phyloP scores from a whole-genome alignment of 2,888 invertebrate genomes.

The Timema podura region DNA sequence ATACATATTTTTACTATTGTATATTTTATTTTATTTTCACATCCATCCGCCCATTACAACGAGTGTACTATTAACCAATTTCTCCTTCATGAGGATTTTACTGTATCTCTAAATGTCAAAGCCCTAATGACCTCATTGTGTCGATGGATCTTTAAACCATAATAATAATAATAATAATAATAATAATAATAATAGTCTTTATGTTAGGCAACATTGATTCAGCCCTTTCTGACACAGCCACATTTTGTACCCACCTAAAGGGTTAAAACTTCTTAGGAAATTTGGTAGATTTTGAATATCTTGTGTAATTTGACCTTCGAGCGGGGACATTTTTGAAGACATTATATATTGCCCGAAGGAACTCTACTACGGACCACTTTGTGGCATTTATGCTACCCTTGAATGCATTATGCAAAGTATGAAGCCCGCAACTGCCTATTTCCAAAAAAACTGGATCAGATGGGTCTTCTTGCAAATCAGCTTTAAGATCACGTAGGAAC shows the following conservation, averaged over 20 bases:
- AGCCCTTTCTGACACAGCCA: conserved; percentile 28
- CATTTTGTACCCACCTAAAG: conserved; percentile 27
- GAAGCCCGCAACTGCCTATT: conserved; percentile 1
- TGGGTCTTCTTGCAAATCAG: conserved; percentile 6
- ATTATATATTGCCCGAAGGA: conserved; percentile 24
- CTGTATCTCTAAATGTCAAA: too few species aligned
- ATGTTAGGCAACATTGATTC: conserved; percentile 23
- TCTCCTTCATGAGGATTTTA: too few species aligned
- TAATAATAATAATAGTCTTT: conserved; percentile 19
- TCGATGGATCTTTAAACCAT: too few species aligned
- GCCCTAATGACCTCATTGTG: too few species aligned
- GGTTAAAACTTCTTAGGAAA: conserved; percentile 27
- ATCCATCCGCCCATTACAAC: too few species aligned
- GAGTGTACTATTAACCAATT: too few species aligned
- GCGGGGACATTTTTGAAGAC: conserved; percentile 27
- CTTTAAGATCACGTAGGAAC: not conserved
- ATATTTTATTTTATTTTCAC: too few species aligned
- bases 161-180: too few species aligned
- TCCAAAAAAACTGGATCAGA: conserved; percentile 3
- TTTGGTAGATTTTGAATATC: conserved; percentile 17
- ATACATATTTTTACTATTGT: too few species aligned
- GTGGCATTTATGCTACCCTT: not conserved
- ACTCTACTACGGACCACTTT: not conserved
- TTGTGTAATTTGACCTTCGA: conserved; percentile 23
- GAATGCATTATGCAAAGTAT: conserved; percentile 12